Evolutionary conservation across 1,140 invertebrate species (phyloP), one percentile per base, ranked within the genome.

Genomic region (Hypsibius dujardini): DNA sequence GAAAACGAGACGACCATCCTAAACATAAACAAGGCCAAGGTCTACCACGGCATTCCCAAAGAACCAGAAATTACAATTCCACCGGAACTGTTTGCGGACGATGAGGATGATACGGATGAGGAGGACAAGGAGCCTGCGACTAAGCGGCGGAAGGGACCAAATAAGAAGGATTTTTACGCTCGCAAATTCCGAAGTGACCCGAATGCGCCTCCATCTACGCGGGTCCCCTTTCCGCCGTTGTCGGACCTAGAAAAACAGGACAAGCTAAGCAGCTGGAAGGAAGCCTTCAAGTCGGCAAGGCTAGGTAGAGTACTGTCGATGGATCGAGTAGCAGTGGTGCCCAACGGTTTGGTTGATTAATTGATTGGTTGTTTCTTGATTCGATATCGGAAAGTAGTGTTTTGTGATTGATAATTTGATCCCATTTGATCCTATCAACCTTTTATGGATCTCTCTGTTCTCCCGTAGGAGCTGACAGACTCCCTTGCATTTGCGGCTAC

Each of bases 401-500:
- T n/a, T n/a, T n/a, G n/a, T n/a, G n/a, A n/a, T n/a, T n/a, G n/a
- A n/a, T n/a, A n/a, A n/a, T n/a, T n/a, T n/a, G n/a, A n/a, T n/a
- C n/a, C n/a, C n/a, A n/a, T n/a, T n/a, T n/a, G n/a, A n/a, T n/a
- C n/a, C n/a, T n/a, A n/a, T n/a, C n/a, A n/a, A n/a, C n/a, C n/a
- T n/a, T n/a, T n/a, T n/a, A n/a, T n/a, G n/a, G n/a, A n/a, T n/a
- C n/a, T n/a, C n/a, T n/a, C n/a, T n/a, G n/a, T 46, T 70, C 40
- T 15, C 77, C 2, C 77, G 77, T 70, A n/a, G 88, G 87, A 59
- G 84, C 89, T 40, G 92, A 95, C 72, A 86, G 83, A 73, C 81
- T 95, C 67, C 95, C 95, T 12, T 97, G 94, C 0, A 89, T 96
- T 74, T 97, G 95, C 78, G 94, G 95, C 79, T 98, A 97, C 77